These are phyloP conservation scores for Cordilura impudica DNA, from an alignment of 2,888 invertebrate genomes.

Conservation along the genomic window DNA sequence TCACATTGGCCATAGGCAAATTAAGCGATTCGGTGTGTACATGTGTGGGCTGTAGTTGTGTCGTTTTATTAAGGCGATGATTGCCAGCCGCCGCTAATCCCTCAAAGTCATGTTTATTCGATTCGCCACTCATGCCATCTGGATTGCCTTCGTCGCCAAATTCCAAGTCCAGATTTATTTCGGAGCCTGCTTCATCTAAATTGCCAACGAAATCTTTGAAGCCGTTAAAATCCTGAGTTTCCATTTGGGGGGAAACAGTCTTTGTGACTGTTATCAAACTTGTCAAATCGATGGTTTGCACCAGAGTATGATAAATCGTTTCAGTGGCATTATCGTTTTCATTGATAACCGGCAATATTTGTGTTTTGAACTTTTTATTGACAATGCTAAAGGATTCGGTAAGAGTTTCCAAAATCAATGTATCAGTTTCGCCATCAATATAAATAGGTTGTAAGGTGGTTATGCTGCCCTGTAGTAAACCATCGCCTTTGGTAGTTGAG, in stretches of 20 bases:
- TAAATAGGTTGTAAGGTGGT: conserved; percentile 90
- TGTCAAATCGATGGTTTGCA: conserved; percentile 93
- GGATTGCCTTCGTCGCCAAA: conserved; percentile 88
- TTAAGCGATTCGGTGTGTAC: conserved; percentile 18
- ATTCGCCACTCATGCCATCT: conserved; percentile 77
- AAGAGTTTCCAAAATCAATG: conserved; percentile 91
- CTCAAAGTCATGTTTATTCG: conserved; percentile 26
- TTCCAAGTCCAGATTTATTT: conserved; percentile 90
- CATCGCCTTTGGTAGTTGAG: conserved; percentile 82
- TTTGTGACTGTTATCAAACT: conserved; percentile 93
- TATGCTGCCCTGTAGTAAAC: conserved; percentile 84
- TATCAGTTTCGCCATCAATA: conserved; percentile 85
- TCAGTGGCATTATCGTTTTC: conserved; percentile 83
- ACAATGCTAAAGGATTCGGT: conserved; percentile 96
- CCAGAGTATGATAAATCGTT: conserved; percentile 87
- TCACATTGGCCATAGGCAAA: conserved; percentile 83
- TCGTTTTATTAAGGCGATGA: conserved; percentile 34
- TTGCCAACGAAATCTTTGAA: conserved; percentile 92
- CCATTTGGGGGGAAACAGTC: conserved; percentile 89
- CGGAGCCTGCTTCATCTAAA: conserved; percentile 92
- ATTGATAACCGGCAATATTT: conserved; percentile 89
- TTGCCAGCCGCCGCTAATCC: neutral
- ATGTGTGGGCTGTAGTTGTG: neutral
- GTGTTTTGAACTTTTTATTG: conserved; percentile 91
- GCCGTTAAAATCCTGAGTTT: conserved; percentile 91